phyloP scores from a whole-genome alignment of 2,888 invertebrate genomes.

The Sialis lutaria region DNA sequence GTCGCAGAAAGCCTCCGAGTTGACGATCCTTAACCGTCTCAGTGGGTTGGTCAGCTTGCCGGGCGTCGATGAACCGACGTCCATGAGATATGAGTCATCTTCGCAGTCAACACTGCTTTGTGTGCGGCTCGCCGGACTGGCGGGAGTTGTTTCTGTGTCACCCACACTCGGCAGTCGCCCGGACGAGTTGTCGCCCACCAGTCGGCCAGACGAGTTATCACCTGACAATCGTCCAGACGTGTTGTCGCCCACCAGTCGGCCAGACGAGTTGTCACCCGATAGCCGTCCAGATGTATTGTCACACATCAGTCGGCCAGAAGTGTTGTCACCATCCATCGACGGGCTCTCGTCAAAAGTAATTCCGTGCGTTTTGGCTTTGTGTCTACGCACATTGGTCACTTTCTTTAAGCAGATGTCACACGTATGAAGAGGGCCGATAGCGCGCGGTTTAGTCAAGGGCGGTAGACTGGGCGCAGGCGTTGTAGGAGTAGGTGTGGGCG shows the following conservation, averaged over 20 bases:
- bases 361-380: slow-evolving; percentile 49
- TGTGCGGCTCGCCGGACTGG: not conserved
- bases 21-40: slow-evolving; percentile 60
- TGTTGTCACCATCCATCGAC: slow-evolving; percentile 32
- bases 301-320: not conserved
- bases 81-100: not conserved
- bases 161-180: not conserved
- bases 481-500: slow-evolving; percentile 6
- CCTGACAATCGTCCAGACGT: not conserved
- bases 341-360: slow-evolving; percentile 23
- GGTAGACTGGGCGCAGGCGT: slow-evolving; percentile 16
- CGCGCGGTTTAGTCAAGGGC: slow-evolving; percentile 16
- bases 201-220: not conserved
- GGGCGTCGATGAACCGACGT: slow-evolving; percentile 26
- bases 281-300: too few species aligned
- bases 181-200: slow-evolving; percentile 12
- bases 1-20: slow-evolving; percentile 84
- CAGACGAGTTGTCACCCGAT: not conserved
- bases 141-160: not conserved
- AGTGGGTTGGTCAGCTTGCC: slow-evolving; percentile 58
- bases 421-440: slow-evolving; percentile 18
- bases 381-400: slow-evolving; percentile 52
- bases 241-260: not conserved
- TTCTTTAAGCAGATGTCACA: slow-evolving; percentile 59
- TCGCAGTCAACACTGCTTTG: slow-evolving; percentile 1